Percentiles rank a stretch among this genome's conserved stretches.
These are phyloP conservation scores for Drosophila ironensis DNA, from an alignment of 1,140 invertebrate species.

Conservation along the genomic window DNA sequence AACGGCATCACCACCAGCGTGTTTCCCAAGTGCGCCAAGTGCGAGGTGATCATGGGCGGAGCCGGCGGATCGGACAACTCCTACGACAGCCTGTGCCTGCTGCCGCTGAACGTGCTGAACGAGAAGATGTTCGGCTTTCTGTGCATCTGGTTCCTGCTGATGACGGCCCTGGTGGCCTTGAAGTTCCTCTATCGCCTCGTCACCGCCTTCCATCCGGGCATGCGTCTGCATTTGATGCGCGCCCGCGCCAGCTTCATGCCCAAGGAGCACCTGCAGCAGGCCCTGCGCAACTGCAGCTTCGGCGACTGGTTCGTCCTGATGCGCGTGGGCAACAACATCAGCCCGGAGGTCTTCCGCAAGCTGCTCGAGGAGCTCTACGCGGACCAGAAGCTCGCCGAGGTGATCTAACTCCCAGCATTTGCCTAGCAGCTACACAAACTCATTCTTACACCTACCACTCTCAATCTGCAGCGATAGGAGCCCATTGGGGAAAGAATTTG, in stretches of 20 bases:
- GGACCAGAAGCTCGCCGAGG: not conserved
- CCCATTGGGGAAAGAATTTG: too few species aligned
- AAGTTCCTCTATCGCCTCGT: conserved; percentile 85
- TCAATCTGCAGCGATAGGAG: too few species aligned
- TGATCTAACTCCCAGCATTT: not conserved
- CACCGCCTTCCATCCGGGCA: conserved; percentile 50
- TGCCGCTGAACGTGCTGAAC: conserved; percentile 90
- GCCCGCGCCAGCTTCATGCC: conserved; percentile 80
- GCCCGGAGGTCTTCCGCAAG: conserved; percentile 85
- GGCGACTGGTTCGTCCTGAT: conserved; percentile 89
- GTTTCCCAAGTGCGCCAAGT: conserved; percentile 93
- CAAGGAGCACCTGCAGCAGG: conserved; percentile 22
- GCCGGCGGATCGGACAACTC: conserved; percentile 84
- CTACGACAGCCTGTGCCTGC: conserved; percentile 87
- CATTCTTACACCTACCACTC: too few species aligned
- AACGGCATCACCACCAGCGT: conserved; percentile 84
- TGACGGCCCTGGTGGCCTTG: conserved; percentile 85
- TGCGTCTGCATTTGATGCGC: conserved; percentile 83
- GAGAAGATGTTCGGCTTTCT: conserved; percentile 91
- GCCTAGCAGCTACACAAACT: too few species aligned
- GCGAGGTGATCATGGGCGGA: conserved; percentile 86
- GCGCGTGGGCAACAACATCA: conserved; percentile 87
- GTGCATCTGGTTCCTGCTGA: conserved; percentile 91
- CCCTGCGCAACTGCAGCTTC: conserved; percentile 71
- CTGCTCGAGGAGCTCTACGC: conserved; percentile 83